Base-by-base conservation (phyloP, 2,113 vertebrate species). In the Ictalurus punctatus region DNA sequence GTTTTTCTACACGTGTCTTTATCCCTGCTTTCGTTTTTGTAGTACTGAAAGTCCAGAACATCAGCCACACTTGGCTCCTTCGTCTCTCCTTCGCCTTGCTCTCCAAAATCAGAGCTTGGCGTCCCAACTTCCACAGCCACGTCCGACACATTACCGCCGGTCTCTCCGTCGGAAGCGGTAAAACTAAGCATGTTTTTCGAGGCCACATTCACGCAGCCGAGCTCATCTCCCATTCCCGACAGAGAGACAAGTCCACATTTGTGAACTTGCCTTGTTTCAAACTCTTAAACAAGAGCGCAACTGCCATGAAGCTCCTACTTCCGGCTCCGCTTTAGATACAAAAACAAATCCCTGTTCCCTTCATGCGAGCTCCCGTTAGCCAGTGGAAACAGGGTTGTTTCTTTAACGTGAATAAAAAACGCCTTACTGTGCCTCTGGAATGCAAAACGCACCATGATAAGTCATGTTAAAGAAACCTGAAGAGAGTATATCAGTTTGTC, bases 171-270 rank as follows among this genome's bases (percentile, higher is more conserved):
- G 14, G 94, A 92, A 65, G 91, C 88, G 87, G 93, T 91, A 34
- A 93, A 95, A 90, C 91, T 94, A 58, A 95, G 94, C 95, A 94
- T 96, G 37, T 88, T 92, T 63, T 88, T 89, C 54, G 84, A 92
- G 82, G 88, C 90, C 63, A 91, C 89, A 88, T 89, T 90, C 93
- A 92, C 89, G 86, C 94, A 93, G 93, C 94, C 94, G 92, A 93
- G 95, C 90, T 96, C 96, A 95, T 97, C 96, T 93, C 96, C 98
- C 98, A 97, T 98, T 89, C 96, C 97, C 93, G 87, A 91, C 79
- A 19, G 61, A 23, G 0, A 54, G 40, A 74, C 92, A 88, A 92
- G 95, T 94, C 94, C 95, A 95, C 95, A 96, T 95, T 89, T 83
- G 84, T 90, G 6, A 88, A 89, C 83, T 86, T 30, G 79, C 87